Base-by-base conservation (phyloP, 2,888 invertebrate species). In the Oxystoma pomonae region DNA sequence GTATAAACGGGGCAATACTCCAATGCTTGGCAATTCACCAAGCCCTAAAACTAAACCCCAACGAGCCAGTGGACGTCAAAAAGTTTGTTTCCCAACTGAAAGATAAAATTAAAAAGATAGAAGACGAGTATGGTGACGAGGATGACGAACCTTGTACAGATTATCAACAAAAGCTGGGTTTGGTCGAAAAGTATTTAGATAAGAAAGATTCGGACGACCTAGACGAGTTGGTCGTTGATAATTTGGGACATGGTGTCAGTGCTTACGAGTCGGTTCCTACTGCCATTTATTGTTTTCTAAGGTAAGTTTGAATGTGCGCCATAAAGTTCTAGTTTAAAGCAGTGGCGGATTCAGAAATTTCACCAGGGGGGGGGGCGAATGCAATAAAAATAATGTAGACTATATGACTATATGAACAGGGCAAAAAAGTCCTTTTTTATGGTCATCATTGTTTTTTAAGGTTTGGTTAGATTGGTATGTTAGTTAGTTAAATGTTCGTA, bases 201-300 rank as follows among this genome's bases (percentile, higher is more conserved):
- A 78, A 80, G 70, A 71, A 68, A 57, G 67, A 69, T 62, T 76
- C 81, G 7, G 75, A 80, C 20, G 80, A 80, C 17, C 76, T 78
- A 1, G 78, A 82, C 59, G 81, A 82, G 55, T 82, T 84, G 69
- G 82, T 89, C 16, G 79, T 84, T 57, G 77, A 82, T 22, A 73
- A 76, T 52, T 74, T 87, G 69, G 90, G 90, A 2, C 86, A 85
- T 73, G 81, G 82, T 63, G 82, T 89, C 2, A 78, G 84, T 53
- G 90, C 90, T 1, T 73, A 87, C n/a, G 82, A 84, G 67, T 90
- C 90, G 0, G 89, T 90, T 7, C 89, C 90, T 1, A 88, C 90
- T 19, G 90, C 90, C 17, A 84, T 91, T 67, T 90, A 84, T 76
- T 86, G 87, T 70, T 90, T 89, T 74, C 77, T 90, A 21, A 35